These are phyloP conservation scores for Dromococcyx pavoninus DNA, from an alignment of 2,797 vertebrate genomes.

Conservation along the genomic window DNA sequence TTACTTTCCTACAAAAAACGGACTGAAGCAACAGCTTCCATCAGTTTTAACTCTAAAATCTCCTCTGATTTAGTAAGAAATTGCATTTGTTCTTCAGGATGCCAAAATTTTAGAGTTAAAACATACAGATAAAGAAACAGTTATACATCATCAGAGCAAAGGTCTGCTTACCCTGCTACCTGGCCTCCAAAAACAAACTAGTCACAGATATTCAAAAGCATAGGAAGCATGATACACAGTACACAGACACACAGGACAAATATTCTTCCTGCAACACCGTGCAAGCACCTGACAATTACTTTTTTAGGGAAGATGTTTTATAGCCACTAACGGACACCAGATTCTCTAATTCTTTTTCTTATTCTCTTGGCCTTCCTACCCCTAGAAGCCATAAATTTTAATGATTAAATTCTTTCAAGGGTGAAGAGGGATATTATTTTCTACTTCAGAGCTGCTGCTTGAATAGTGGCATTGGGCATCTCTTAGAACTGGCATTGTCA, in stretches of 20 bases:
- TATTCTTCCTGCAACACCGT: neutral
- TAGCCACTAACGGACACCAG: neutral
- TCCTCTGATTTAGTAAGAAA: neutral
- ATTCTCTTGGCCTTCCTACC: neutral
- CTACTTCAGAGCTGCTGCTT: neutral
- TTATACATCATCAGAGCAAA: neutral
- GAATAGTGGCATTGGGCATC: slow-evolving; percentile 50
- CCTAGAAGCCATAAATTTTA: neutral
- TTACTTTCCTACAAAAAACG: neutral
- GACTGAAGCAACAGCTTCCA: neutral
- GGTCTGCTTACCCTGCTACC: neutral
- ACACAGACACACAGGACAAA: neutral
- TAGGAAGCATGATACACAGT: fast-evolving
- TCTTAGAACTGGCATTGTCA: slow-evolving; percentile 48
- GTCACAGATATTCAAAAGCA: neutral
- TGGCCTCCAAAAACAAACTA: neutral
- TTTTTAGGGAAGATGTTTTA: neutral
- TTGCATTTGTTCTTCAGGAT: neutral
- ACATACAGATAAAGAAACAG: neutral
- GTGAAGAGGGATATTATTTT: neutral
- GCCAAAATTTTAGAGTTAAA: neutral
- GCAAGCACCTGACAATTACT: neutral
- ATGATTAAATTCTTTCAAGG: neutral
- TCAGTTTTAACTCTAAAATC: neutral
- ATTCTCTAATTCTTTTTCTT: neutral